A percentile compares a stretch with the other conserved stretches of the same genome.
Evolutionary conservation across 2,888 invertebrate species (phyloP).

Genomic region (Bugula neritina): DNA sequence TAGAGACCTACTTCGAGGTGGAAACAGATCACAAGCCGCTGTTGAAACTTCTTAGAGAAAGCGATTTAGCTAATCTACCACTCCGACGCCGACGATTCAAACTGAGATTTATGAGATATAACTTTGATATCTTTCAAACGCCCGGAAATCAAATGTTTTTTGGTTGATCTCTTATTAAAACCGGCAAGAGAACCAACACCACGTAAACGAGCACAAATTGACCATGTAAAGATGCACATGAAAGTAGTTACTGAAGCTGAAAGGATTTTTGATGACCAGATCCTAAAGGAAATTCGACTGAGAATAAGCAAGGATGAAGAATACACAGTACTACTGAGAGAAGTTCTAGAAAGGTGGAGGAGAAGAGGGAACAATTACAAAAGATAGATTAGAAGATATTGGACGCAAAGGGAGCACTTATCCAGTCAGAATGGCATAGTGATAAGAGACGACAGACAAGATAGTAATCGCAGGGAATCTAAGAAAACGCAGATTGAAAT

Average conservation of each 20-base stretch:
- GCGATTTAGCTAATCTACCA: background rate
- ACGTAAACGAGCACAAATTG: background rate
- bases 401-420: background rate
- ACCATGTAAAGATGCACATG: background rate
- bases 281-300: background rate
- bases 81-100: background rate
- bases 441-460: slow-evolving; percentile 27
- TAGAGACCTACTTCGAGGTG: background rate
- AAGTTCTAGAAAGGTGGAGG: background rate
- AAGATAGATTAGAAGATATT: background rate
- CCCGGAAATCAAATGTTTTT: background rate
- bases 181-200: background rate
- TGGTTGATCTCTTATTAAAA: background rate
- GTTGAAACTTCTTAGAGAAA: background rate
- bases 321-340: background rate
- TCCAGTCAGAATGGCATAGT: slow-evolving; percentile 27
- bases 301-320: background rate
- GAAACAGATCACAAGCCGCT: background rate
- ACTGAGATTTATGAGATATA: background rate
- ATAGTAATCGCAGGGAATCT: slow-evolving; percentile 29
- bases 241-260: background rate
- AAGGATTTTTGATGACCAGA: background rate
- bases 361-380: background rate
- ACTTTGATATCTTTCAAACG: background rate
- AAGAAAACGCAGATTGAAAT: slow-evolving; percentile 23